Conservation (phyloP, 2,113 vertebrate genomes). For the Zosterops borbonicus region DNA sequence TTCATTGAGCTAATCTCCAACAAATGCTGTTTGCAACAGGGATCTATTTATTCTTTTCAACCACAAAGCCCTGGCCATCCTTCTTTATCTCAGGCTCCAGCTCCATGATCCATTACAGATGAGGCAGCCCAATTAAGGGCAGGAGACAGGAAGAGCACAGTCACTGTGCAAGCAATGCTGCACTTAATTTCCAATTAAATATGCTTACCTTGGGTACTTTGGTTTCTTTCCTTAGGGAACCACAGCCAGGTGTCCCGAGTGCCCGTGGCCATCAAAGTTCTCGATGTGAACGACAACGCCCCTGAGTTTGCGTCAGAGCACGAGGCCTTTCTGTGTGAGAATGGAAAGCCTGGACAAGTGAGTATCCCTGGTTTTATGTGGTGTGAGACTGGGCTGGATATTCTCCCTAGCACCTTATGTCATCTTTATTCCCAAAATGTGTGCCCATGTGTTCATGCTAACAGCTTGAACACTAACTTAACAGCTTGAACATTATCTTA, state of each 20-base stretch:
- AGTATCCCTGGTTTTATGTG: conserved; percentile 49
- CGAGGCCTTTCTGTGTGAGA: conserved; percentile 95
- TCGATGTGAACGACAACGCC: conserved; percentile 98
- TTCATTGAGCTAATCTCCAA: conserved; percentile 51
- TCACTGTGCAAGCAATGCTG: not conserved
- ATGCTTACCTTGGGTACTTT: conserved; percentile 18
- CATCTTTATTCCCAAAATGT: not conserved
- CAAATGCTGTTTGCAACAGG: conserved; percentile 49
- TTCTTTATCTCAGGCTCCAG: not conserved
- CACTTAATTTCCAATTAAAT: not conserved
- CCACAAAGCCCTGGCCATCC: not conserved
- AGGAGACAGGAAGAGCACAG: not conserved
- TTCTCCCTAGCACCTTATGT: not conserved
- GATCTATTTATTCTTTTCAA: conserved; percentile 43
- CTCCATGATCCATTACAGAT: not conserved
- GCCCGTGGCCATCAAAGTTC: conserved; percentile 92
- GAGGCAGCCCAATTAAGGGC: conserved; percentile 12
- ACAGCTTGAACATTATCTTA: not conserved
- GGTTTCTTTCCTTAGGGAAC: conserved; percentile 82
- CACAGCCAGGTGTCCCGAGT: conserved; percentile 96
- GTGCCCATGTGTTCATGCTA: not conserved
- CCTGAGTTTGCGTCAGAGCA: conserved; percentile 93
- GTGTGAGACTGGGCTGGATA: not conserved
- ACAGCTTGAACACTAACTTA: not conserved
- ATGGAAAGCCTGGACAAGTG: conserved; percentile 96